Conservation (phyloP, 2,888 invertebrate genomes). For the Tanypteryx hageni region DNA sequence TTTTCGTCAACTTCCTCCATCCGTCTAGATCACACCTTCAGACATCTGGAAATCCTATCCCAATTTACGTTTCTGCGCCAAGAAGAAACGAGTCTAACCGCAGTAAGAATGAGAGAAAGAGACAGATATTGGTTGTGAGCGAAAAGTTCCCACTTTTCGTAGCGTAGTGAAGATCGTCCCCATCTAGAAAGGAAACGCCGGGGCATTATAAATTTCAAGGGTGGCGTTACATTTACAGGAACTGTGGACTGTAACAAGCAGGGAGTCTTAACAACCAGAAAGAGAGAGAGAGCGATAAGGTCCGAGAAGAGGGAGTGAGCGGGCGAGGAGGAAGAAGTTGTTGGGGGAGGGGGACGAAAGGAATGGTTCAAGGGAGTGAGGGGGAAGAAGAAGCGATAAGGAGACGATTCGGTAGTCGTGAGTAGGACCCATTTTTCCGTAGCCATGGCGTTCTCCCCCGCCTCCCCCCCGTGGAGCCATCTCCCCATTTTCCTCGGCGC, state of each 20-base stretch:
- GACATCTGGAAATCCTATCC: too few species aligned
- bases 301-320: background rate
- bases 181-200: too few species aligned
- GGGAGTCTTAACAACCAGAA: background rate
- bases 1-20: too few species aligned
- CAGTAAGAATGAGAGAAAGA: background rate
- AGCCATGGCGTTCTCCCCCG: background rate
- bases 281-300: constrained; percentile 1
- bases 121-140: background rate
- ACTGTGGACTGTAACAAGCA: constrained; percentile 14
- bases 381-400: background rate
- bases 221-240: background rate
- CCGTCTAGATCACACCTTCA: too few species aligned
- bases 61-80: too few species aligned
- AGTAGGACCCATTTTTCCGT: constrained; percentile 52
- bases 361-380: too few species aligned
- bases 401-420: constrained; percentile 33
- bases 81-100: too few species aligned
- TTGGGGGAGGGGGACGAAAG: too few species aligned
- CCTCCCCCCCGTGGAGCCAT: constrained; percentile 15
- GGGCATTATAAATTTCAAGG: background rate
- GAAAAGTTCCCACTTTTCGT: too few species aligned
- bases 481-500: background rate
- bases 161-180: too few species aligned
- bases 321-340: background rate